Evolutionary conservation across 2,113 vertebrate species (phyloP), one percentile per base, ranked within the genome.

Genomic region (Carassius auratus): DNA sequence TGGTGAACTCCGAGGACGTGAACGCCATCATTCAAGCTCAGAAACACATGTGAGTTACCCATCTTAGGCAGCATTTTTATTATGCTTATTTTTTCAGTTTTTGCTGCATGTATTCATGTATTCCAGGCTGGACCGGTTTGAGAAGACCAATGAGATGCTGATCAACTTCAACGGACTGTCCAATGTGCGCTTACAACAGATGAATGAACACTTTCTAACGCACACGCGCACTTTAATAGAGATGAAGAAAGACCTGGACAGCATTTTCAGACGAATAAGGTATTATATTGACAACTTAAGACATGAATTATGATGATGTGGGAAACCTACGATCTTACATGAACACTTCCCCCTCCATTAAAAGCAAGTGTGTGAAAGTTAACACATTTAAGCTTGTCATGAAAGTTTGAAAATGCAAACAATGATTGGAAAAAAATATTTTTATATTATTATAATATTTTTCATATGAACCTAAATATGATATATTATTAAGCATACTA

Each of bases 71-170:
- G 75, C 8, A 36, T 55, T 14, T 19, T 62, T 17, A 3, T n/a
- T 8, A 14, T 36, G 8, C 30, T 30, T 50, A 26, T 30, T 26
- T 5, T 48, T 30, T 3, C 12, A 42, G 33, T 50, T 66, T 19
- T 81, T 19, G 21, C 21, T 76, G 14, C n/a, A 19, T 73, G 17
- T 76, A 10, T 85, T 4, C 13, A 9, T 73, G 17, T 80, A 14
- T 86, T 4, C 73, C 88, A 99, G 98, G 98, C 86, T 99, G 48
- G 98, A 99, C 88, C 97, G 98, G 1, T 99, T 99, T 23, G 98
- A 99, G 92, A 99, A 99, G 91, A 99, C 98, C 68, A 99, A 99
- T 0, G 98, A 99, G 92, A 99, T 99, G 98, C 94, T 99, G 38
- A 95, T 99, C 83, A 99, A 99, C 89, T 99, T 99, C 87, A 99